Conservation (phyloP, 2,113 vertebrate species). For the Channa argus region DNA sequence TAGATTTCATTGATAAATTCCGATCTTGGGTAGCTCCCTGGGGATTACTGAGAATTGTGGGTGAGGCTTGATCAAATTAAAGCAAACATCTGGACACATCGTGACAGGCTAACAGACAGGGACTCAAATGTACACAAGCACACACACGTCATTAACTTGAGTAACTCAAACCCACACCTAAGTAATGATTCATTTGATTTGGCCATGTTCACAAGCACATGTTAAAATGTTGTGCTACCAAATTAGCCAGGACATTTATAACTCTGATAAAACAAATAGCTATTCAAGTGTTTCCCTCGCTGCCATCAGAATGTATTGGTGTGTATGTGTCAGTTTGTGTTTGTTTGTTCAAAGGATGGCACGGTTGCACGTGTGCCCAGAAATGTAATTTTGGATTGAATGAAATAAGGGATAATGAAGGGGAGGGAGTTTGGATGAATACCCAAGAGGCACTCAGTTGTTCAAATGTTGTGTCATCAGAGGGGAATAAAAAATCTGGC, state of each 20-base stretch:
- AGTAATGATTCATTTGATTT: slow-evolving; percentile 43
- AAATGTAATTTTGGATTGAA: slow-evolving; percentile 59
- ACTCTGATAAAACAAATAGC: slow-evolving; percentile 28
- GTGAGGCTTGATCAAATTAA: slow-evolving; percentile 48
- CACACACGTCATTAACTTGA: slow-evolving; percentile 46
- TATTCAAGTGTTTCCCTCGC: slow-evolving; percentile 39
- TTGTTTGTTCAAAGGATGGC: slow-evolving; percentile 12
- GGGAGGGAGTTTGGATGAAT: slow-evolving; percentile 47
- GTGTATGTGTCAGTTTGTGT: background rate
- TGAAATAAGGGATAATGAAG: slow-evolving; percentile 34
- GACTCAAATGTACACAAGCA: slow-evolving; percentile 5
- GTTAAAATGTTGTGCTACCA: slow-evolving; percentile 33
- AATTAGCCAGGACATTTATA: slow-evolving; percentile 43
- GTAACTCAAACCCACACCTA: slow-evolving; percentile 41
- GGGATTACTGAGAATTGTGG: slow-evolving; percentile 30
- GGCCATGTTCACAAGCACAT: slow-evolving; percentile 30
- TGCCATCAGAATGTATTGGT: slow-evolving; percentile 20
- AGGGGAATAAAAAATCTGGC: slow-evolving; percentile 62
- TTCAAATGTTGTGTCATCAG: slow-evolving; percentile 57
- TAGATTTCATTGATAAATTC: slow-evolving; percentile 39
- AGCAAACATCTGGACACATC: slow-evolving; percentile 57
- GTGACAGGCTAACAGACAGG: slow-evolving; percentile 12
- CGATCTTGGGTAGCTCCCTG: slow-evolving; percentile 4
- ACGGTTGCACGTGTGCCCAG: slow-evolving; percentile 41
- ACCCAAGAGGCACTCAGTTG: slow-evolving; percentile 51